A percentile compares a stretch with the other conserved stretches of the same genome.
These are phyloP conservation scores for Cebidichthys violaceus DNA, from an alignment of 2,113 vertebrate genomes.

Conservation along the genomic window DNA sequence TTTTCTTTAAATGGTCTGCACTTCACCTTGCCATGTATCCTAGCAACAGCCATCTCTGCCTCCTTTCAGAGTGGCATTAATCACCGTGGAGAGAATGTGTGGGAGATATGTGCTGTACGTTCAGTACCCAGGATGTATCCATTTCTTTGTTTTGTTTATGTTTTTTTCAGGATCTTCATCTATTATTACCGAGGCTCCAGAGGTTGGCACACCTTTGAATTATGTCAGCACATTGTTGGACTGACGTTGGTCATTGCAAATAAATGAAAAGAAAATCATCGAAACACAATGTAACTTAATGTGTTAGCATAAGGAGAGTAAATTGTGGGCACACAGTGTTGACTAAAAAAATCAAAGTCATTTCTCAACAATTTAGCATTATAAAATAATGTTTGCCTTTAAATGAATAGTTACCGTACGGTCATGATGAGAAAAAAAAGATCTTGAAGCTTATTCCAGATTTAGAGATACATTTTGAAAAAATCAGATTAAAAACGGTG, in stretches of 20 bases:
- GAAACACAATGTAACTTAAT: not conserved
- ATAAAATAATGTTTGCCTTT: not conserved
- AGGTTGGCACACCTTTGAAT: conserved; percentile 28
- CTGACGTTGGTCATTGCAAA: not conserved
- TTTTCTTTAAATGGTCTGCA: conserved; percentile 78
- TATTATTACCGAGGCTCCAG: conserved; percentile 30
- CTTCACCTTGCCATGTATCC: conserved; percentile 86
- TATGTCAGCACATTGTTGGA: conserved; percentile 10
- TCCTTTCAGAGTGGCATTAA: conserved; percentile 84
- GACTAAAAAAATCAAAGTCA: not conserved
- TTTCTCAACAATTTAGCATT: not conserved
- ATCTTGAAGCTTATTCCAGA: not conserved
- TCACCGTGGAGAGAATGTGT: conserved; percentile 78
- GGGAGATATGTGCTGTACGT: conserved; percentile 72
- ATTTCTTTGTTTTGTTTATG: conserved; percentile 59
- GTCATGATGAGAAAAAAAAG: not conserved
- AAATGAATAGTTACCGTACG: not conserved
- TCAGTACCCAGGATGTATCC: conserved; percentile 52
- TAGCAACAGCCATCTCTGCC: conserved; percentile 86
- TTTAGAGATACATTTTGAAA: not conserved
- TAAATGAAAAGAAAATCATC: not conserved
- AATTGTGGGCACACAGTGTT: not conserved
- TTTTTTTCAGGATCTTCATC: conserved; percentile 16
- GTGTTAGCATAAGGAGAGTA: not conserved
- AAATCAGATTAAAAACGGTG: not conserved